Evolutionary conservation across 1,140 invertebrate genomes (phyloP), one percentile per base, ranked within the genome.

Genomic region (Mamestra configurata): DNA sequence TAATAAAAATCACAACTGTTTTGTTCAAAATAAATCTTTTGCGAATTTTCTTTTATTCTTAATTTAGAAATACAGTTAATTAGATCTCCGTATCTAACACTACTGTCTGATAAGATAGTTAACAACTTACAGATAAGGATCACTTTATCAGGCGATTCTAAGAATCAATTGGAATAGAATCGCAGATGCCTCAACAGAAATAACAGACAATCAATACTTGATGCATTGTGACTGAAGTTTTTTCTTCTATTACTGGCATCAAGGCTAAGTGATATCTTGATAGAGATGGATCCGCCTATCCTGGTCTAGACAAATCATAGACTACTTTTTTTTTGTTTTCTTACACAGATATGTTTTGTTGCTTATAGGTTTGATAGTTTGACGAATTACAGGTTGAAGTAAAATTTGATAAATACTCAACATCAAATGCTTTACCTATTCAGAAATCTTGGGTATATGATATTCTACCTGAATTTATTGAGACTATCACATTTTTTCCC

Each of bases 261-360:
- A 18, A 49, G 13, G 22, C 51, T 53, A 20, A 53, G 20, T 53
- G 51, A 53, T 53, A 53, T 53, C 51, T 53, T 53, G 51, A 53
- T 53, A 22, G 20, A 53, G 0, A 8, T 53, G 20, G 51, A 10
- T 13, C 40, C 40, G 20, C 10, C 20, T 24, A 11, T 20, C 7
- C 18, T 53, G 51, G 0, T 10, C 11, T 8, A 11, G 51, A 53
- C 20, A 53, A 53, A 53, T 53, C 51, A 53, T 53, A 22, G 20
- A 53, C 7, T 11, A 53, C 7, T 10, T 24, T 22, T 53, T 22
- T 0, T 18, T 7, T n/a, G 1, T 18, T 37, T 8, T 8, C 4
- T 46, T 15, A n/a, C n/a, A n/a, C 11, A 13, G 43, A 13, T 18
- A 4, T 51, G 46, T 18, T 18, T 1, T 43, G 2, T 43, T n/a